A percentile compares a stretch with the other conserved stretches of the same genome.
Evolutionary conservation across 2,888 invertebrate species (phyloP).

Genomic region (Stenotaenia linearis): DNA sequence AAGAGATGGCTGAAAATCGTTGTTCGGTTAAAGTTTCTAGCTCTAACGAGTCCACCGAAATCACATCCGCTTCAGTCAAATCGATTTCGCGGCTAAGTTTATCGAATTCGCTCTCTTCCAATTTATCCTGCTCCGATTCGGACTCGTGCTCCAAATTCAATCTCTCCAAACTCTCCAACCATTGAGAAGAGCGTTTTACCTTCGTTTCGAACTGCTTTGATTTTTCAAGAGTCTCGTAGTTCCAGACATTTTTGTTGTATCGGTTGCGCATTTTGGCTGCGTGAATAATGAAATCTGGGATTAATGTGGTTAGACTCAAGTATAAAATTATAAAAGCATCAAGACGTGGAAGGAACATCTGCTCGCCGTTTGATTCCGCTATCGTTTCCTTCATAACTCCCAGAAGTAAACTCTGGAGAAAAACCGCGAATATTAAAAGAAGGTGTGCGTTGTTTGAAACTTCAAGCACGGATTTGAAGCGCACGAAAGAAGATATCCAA

Average conservation of each 20-base stretch:
- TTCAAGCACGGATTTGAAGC: neutral
- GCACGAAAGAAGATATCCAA: neutral
- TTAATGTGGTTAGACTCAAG: neutral
- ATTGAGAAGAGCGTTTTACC: neutral
- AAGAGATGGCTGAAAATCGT: neutral
- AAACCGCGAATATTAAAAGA: neutral
- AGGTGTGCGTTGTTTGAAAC: neutral
- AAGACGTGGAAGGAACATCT: neutral
- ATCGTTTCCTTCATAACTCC: neutral
- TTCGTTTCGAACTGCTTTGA: neutral
- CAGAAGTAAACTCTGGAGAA: neutral
- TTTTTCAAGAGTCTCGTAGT: neutral
- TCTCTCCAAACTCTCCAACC: neutral
- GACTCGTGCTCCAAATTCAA: neutral
- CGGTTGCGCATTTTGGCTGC: neutral
- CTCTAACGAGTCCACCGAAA: neutral
- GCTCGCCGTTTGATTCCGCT: neutral
- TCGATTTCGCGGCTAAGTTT: neutral
- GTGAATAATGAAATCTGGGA: neutral
- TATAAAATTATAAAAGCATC: neutral
- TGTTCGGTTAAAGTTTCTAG: neutral
- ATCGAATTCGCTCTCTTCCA: neutral
- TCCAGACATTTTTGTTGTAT: neutral
- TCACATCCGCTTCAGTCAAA: neutral
- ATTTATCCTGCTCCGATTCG: neutral